Evolutionary conservation across 2,113 vertebrate genomes (phyloP).

Genomic region (Maccullochella peelii): DNA sequence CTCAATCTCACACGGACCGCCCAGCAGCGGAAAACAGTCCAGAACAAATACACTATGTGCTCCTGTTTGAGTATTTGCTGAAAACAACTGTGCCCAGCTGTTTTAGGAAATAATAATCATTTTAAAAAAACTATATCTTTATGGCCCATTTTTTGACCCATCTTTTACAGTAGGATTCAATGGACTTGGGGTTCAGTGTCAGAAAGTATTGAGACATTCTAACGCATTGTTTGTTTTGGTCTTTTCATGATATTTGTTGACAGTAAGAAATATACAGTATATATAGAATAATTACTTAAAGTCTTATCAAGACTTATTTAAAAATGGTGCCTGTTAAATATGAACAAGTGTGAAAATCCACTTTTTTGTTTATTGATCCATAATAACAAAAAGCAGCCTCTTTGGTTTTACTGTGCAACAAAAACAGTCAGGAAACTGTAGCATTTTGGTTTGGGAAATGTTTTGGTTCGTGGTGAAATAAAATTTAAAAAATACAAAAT

Average conservation of each 20-base stretch:
- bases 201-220: neutral
- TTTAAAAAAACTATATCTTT: neutral
- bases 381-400: neutral
- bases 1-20: neutral
- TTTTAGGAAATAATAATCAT: neutral
- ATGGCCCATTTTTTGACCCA: neutral
- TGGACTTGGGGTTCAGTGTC: neutral
- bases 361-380: neutral
- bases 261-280: neutral
- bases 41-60: neutral
- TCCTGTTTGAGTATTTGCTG: neutral
- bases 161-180: neutral
- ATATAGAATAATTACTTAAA: neutral
- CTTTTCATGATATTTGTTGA: neutral
- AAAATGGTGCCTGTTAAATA: neutral
- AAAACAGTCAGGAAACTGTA: neutral
- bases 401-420: neutral
- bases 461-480: neutral
- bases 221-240: neutral
- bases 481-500: neutral
- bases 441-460: neutral
- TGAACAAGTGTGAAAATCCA: neutral
- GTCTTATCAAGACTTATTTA: neutral
- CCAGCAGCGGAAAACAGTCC: neutral
- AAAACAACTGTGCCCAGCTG: neutral